These are phyloP conservation scores for Caenorhabditis uteleia DNA, from an alignment of 2,888 invertebrate species.

Conservation along the genomic window DNA sequence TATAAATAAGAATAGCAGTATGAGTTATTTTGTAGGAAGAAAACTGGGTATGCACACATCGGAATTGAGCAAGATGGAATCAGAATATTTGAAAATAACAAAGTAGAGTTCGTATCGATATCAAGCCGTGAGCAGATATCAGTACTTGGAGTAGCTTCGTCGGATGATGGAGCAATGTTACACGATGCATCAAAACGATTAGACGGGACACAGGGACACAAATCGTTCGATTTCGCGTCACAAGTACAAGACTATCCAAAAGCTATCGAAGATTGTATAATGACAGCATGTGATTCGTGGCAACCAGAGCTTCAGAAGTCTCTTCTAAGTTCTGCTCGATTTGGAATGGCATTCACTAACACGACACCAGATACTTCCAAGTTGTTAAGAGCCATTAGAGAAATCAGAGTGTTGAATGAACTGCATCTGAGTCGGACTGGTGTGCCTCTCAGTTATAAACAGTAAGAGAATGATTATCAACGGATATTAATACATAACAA, in stretches of 20 bases:
- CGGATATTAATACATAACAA: not conserved
- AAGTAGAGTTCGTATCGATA: slow-evolving; percentile 32
- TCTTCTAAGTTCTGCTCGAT: slow-evolving; percentile 42
- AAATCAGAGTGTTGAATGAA: slow-evolving; percentile 49
- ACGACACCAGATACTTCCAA: slow-evolving; percentile 37
- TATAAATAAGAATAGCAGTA: too few relatives aligned
- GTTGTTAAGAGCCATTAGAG: slow-evolving; percentile 41
- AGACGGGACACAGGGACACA: slow-evolving; percentile 23
- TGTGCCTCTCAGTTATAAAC: slow-evolving; percentile 47
- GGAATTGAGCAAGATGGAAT: slow-evolving; percentile 48
- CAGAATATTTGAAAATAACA: slow-evolving; percentile 28
- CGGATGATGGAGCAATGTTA: slow-evolving; percentile 45
- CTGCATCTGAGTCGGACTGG: slow-evolving; percentile 36
- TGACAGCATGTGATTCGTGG: slow-evolving; percentile 36
- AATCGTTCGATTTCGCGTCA: slow-evolving; percentile 37
- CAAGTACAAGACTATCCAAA: slow-evolving; percentile 37
- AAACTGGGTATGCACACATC: slow-evolving; percentile 25
- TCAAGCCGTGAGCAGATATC: slow-evolving; percentile 30
- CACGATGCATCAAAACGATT: slow-evolving; percentile 40
- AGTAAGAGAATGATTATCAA: slow-evolving; percentile 14
- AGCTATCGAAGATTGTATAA: slow-evolving; percentile 49
- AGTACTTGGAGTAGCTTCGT: slow-evolving; percentile 34
- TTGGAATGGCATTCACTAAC: slow-evolving; percentile 49
- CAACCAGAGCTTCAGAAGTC: slow-evolving; percentile 34
- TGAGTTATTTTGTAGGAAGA: slow-evolving; percentile 20